phyloP scores from a whole-genome alignment of 2,888 invertebrate genomes.

The Protonemura montana region DNA sequence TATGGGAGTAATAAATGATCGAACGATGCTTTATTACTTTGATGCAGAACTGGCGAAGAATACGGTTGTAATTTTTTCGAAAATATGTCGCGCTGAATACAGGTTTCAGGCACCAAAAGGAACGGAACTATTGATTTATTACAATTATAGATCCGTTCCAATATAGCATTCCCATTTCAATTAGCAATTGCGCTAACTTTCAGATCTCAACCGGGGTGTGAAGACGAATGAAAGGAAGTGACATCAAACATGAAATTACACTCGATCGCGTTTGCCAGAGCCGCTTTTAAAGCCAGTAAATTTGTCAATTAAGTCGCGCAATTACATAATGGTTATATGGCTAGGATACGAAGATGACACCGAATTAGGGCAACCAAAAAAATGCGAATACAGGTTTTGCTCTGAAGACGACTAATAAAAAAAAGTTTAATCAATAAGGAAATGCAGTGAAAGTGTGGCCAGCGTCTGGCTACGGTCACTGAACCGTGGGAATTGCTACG shows the following conservation, averaged over 20 bases:
- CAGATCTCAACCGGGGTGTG: not conserved
- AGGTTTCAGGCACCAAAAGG: not conserved
- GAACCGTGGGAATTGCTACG: conserved; percentile 32
- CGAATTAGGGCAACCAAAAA: conserved; percentile 18
- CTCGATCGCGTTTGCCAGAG: not conserved
- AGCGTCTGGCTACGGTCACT: conserved; percentile 23
- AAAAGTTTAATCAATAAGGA: conserved; percentile 23
- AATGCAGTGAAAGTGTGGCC: conserved; percentile 34
- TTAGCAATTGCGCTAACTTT: not conserved
- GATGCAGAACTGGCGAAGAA: not conserved
- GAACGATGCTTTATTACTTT: not conserved
- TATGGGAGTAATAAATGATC: not conserved
- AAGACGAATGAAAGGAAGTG: not conserved
- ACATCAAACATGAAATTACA: not conserved
- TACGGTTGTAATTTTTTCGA: not conserved
- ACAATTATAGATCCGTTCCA: not conserved
- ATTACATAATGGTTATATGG: not conserved
- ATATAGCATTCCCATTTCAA: not conserved
- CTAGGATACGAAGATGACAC: conserved; percentile 29
- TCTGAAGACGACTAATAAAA: conserved; percentile 18
- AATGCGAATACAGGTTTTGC: conserved; percentile 25
- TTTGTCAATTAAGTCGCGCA: not conserved
- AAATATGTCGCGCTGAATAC: not conserved
- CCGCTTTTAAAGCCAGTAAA: not conserved
- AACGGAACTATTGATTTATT: not conserved